These are phyloP conservation scores for Phyllopteryx taeniolatus DNA, from an alignment of 2,113 vertebrate genomes.

Conservation along the genomic window DNA sequence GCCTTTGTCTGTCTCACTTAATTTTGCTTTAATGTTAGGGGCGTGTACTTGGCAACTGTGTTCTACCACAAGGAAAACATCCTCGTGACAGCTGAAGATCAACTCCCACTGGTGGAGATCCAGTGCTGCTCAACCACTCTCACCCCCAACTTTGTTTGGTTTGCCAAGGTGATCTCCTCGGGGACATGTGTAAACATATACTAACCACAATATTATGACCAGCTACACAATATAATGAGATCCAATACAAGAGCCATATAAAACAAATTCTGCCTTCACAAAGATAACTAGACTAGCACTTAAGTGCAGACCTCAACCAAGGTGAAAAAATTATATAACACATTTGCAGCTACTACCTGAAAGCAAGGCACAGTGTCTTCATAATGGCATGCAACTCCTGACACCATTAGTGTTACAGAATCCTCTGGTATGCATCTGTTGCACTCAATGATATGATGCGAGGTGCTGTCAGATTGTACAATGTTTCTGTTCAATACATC, in stretches of 20 bases:
- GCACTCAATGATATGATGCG: too few species aligned
- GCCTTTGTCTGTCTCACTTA: not conserved
- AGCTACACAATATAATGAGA: not conserved
- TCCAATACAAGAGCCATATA: not conserved
- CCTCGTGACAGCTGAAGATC: slow-evolving; percentile 74
- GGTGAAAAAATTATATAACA: not conserved
- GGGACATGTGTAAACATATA: not conserved
- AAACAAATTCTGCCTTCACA: not conserved
- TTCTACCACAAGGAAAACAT: slow-evolving; percentile 77
- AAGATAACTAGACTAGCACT: not conserved
- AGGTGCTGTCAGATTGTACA: too few species aligned
- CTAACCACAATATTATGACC: not conserved
- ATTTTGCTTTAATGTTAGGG: slow-evolving; percentile 47
- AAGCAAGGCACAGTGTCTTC: not conserved
- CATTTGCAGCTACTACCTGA: not conserved
- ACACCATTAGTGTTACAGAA: too few species aligned
- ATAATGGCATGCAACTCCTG: not conserved
- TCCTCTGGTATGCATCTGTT: too few species aligned
- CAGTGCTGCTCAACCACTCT: slow-evolving; percentile 75
- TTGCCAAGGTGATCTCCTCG: slow-evolving; percentile 68
- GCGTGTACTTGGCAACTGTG: slow-evolving; percentile 72
- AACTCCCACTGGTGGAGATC: slow-evolving; percentile 76
- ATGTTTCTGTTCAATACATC: too few species aligned
- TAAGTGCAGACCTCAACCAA: not conserved
- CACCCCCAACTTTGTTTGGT: slow-evolving; percentile 74